Evolutionary conservation across 2,888 invertebrate genomes (phyloP).

Genomic region (Galerucella nymphaeae): DNA sequence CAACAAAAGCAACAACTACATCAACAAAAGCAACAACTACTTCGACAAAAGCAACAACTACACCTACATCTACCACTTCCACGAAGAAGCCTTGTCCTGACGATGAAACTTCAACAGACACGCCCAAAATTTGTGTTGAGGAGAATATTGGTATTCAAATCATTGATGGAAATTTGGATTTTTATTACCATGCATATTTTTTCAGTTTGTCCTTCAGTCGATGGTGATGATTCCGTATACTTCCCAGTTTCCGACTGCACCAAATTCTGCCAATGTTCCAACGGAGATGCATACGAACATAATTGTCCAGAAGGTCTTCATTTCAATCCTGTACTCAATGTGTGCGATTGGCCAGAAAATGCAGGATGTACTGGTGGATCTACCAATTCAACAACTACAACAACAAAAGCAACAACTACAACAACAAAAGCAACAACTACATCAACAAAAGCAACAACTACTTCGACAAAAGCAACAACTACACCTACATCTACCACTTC

Average conservation of each 20-base stretch:
- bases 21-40: background rate
- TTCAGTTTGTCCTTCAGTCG: slow-evolving; percentile 44
- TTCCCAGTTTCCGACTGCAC: slow-evolving; percentile 41
- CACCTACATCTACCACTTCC: background rate
- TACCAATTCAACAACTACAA: background rate
- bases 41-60: too few species aligned
- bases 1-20: background rate
- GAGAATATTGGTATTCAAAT: too few species aligned
- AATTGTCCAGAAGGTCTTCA: slow-evolving; percentile 49
- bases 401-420: background rate
- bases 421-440: too few species aligned
- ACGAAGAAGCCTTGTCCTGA: background rate
- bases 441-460: too few species aligned
- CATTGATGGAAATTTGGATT: too few species aligned
- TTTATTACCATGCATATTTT: too few species aligned
- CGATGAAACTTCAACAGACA: too few species aligned
- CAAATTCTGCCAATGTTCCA: slow-evolving; percentile 47
- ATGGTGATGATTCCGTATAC: slow-evolving; percentile 39
- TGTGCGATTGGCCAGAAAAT: slow-evolving; percentile 49
- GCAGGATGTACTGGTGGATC: slow-evolving; percentile 46
- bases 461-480: background rate
- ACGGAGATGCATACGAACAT: slow-evolving; percentile 47
- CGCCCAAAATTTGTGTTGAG: too few species aligned
- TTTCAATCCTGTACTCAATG: slow-evolving; percentile 46
- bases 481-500: background rate